Evolutionary conservation across 1,140 invertebrate species (phyloP), one percentile per base, ranked within the genome.

Genomic region (Brachionus plicatilis): DNA sequence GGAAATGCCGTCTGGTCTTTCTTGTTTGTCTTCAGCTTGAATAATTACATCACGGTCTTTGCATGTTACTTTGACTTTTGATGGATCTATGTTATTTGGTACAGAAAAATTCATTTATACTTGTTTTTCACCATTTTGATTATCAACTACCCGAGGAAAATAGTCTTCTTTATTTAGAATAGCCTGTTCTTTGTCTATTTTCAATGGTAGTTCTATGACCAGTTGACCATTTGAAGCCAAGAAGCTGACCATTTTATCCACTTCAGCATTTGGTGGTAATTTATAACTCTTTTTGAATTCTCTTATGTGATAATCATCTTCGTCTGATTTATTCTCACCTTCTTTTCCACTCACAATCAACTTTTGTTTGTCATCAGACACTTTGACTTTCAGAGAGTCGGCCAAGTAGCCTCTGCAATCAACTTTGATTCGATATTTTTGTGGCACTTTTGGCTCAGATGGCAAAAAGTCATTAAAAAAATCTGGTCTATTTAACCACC

Each of bases 281-380:
- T 82, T 29, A 14, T 29, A 82, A 12, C 45, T 82, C 14, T 82
- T 82, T 14, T 65, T 53, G 17, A 82, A 82, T 66, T 82, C 79
- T 41, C 60, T 53, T 12, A 53, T 56, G 12, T 29, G 24, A 82
- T 43, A 82, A 43, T 82, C 79, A 1, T 65, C 79, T 14, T 27
- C 29, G 14, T 56, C 29, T 79, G 37, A 47, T 78, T 27, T 47
- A 41, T 47, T 78, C 14, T 78, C 75, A 33, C 75, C 75, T 27
- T 75, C 70, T 20, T 17, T 75, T 8, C 70, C 70, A 47, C 70
- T 75, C 8, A 78, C 75, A 45, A 45, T 33, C 20, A 78, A 9
- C 29, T 75, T 75, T 41, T 75, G 56, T 20, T 65, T 65, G 70
- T 75, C 70, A 20, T 75, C 70, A 3, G 33, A 43, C 33, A 75